Base-by-base conservation (phyloP, 2,797 vertebrate genomes). In the Ciconia nigra region DNA sequence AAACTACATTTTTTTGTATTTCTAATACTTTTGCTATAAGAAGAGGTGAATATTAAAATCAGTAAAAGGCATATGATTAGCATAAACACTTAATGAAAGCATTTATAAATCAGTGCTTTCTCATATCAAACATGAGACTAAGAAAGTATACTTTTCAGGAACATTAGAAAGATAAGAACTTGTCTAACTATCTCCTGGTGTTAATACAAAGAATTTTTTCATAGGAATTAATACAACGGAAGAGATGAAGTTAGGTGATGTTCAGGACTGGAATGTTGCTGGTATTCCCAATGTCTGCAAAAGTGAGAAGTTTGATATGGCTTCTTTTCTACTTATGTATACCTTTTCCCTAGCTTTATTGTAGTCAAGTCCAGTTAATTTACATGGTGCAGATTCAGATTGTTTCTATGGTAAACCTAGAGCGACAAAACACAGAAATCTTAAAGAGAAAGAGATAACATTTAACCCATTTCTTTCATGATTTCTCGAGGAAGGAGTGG, bases 1-100 rank as follows among this genome's bases (percentile, higher is more conserved):
- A 19, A 74, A 29, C 12, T 9, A 19, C 6, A 11, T 0, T 0
- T 4, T 74, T 69, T 69, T 69, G 3, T 51, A 44, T 76, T 69
- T 79, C 24, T 42, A 4, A 7, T 19, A 7, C 11, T 67, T 49
- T 83, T 76, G 15, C 59, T 35, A 1, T 29, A 55, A 37, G 19
- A 79, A 61, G 6, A 77, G 4, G 25, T 39, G 2, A 42, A 55
- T 59, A 29, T 13, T 82, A 37, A 67, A 37, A 44, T 72, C 54
- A 28, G 28, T 33, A 33, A 47, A 77, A 93, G 5, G 11, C 17
- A 16, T 81, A 15, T 14, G 25, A 31, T 61, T 61, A 44, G 5
- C 58, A 71, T 4, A 39, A 70, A 41, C 12, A 54, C 17, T 72
- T 71, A 2, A 31, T 59, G 42, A 57, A 96, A 96, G 35, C 12